Evolutionary conservation across 2,797 vertebrate species (phyloP).

Genomic region (Megaceryle alcyon): DNA sequence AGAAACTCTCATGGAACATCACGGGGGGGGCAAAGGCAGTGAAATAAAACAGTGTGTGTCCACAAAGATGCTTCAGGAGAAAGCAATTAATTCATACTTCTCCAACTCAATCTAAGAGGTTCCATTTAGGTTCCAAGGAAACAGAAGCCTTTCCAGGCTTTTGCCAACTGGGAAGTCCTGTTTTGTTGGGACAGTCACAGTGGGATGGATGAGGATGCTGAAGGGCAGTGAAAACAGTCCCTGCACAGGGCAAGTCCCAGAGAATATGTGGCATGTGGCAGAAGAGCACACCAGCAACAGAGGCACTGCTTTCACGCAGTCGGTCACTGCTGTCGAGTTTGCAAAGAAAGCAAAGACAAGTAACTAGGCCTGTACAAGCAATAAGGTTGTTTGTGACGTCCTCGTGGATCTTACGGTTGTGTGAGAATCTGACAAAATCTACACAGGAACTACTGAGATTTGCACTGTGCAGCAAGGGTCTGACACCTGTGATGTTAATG

Average conservation of each 20-base stretch:
- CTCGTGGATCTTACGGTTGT: background rate
- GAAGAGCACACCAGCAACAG: background rate
- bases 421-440: background rate
- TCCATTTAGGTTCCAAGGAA: background rate
- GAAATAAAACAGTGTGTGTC: background rate
- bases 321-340: background rate
- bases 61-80: background rate
- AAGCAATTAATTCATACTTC: background rate
- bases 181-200: background rate
- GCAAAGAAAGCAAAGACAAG: background rate
- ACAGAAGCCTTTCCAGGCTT: too few relatives aligned
- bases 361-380: background rate
- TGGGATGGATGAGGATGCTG: background rate
- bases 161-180: background rate
- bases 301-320: background rate
- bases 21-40: background rate
- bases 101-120: background rate
- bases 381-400: too few relatives aligned
- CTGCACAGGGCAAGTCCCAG: background rate
- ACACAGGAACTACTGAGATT: background rate
- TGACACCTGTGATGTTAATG: rapidly evolving
- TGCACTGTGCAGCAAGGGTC: background rate
- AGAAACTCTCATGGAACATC: background rate
- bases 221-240: background rate
- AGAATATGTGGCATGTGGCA: rapidly evolving